Conservation (phyloP, 2,888 invertebrate genomes). For the Aquatica leii region DNA sequence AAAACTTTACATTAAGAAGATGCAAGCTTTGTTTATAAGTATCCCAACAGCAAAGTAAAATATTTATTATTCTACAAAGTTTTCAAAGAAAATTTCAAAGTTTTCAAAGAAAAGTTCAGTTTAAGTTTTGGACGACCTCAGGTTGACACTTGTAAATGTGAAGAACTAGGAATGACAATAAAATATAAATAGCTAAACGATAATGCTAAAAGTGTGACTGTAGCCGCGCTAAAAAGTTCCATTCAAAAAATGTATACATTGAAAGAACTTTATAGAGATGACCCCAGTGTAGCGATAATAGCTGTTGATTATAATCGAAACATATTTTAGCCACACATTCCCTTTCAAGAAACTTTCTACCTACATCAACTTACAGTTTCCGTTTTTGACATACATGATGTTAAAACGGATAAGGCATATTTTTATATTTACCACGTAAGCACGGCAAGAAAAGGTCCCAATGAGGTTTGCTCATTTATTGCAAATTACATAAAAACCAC, state of each 20-base stretch:
- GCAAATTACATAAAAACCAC: slow-evolving; percentile 19
- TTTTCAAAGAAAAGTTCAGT: slow-evolving; percentile 21
- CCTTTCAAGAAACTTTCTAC: slow-evolving; percentile 42
- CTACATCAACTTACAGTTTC: slow-evolving; percentile 33
- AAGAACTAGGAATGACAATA: slow-evolving; percentile 33
- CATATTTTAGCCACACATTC: slow-evolving; percentile 31
- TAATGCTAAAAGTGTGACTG: slow-evolving; percentile 31
- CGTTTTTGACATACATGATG: slow-evolving; percentile 35
- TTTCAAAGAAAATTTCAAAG: no score
- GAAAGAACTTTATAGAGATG: slow-evolving; percentile 18
- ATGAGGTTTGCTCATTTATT: slow-evolving; percentile 30
- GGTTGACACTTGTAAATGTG: slow-evolving; percentile 31
- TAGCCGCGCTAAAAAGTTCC: slow-evolving; percentile 35
- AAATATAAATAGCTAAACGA: slow-evolving; percentile 28
- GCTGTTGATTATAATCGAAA: slow-evolving; percentile 39
- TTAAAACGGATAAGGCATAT: slow-evolving; percentile 32
- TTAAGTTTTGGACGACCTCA: slow-evolving; percentile 31
- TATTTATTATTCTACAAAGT: neutral
- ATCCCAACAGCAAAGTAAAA: neutral
- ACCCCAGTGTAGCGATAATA: slow-evolving; percentile 31
- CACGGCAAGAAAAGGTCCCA: slow-evolving; percentile 20
- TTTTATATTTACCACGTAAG: slow-evolving; percentile 33
- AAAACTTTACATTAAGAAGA: neutral
- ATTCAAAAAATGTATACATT: slow-evolving; percentile 24
- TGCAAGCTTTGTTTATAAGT: neutral